Conservation (phyloP, 2,888 invertebrate species). For the Cantharis lateralis region DNA sequence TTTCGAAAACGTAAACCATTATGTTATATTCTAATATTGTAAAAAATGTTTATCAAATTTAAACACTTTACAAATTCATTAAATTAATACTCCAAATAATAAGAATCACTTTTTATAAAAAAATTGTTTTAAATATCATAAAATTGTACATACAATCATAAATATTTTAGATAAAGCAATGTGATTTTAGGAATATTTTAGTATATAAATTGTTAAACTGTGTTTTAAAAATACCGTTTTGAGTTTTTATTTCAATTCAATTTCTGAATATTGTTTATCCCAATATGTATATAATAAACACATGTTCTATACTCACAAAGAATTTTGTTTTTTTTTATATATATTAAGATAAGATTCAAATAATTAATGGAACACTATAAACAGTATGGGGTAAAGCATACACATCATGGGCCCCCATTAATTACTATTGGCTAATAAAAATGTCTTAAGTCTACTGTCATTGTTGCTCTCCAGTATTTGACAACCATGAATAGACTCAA, state of each 20-base stretch:
- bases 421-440: too few species aligned
- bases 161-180: constrained; percentile 19
- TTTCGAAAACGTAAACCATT: not conserved
- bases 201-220: not conserved
- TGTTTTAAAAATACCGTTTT: not conserved
- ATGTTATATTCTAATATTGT: not conserved
- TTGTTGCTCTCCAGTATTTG: too few species aligned
- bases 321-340: not conserved
- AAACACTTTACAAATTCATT: not conserved
- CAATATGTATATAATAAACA: not conserved
- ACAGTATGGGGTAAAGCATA: too few species aligned
- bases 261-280: not conserved
- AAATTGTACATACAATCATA: constrained; percentile 14
- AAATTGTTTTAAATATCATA: constrained; percentile 16
- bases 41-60: not conserved
- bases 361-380: too few species aligned
- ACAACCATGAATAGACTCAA: too few species aligned
- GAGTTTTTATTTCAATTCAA: not conserved
- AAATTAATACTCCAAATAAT: not conserved
- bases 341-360: too few species aligned
- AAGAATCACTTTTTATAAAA: not conserved
- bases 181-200: constrained; percentile 19
- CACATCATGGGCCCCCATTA: too few species aligned
- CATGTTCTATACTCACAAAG: not conserved
- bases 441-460: too few species aligned